Base-by-base conservation (phyloP, 2,888 invertebrate genomes). In the Clusia tigrina region DNA sequence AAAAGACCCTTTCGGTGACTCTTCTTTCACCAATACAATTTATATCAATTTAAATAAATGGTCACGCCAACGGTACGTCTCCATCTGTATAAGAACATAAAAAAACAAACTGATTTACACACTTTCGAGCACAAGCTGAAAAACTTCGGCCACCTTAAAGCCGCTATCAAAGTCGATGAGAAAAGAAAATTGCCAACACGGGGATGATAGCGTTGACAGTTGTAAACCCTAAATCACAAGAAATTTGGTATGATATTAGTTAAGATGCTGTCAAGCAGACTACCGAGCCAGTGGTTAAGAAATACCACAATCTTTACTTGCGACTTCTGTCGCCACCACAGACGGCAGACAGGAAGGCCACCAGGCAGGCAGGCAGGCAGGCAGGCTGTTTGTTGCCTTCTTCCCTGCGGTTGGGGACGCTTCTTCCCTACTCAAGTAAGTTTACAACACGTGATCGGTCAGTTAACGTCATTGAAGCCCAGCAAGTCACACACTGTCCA, bases 11-110 rank as follows among this genome's bases (percentile, higher is more conserved):
- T n/a, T n/a, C n/a, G n/a, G n/a, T n/a, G n/a, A n/a, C n/a, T n/a
- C n/a, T n/a, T n/a, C n/a, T n/a, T 22, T 48, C 3, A n/a, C 25
- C 62, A 59, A 71, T 72, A 73, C 75, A 77, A 78, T 78, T 78
- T 78, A 78, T 78, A 78, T 78, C 77, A 78, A 78, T 78, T 78
- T 78, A 78, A 78, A 77, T 77, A 78, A n/a, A 77, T 67, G 79
- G 74, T 72, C 78, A 72, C 72, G 72, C 77, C n/a, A n/a, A n/a
- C n/a, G n/a, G n/a, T n/a, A n/a, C n/a, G n/a, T n/a, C n/a, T n/a
- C n/a, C n/a, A n/a, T n/a, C n/a, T n/a, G n/a, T n/a, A n/a, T n/a
- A n/a, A n/a, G n/a, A n/a, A n/a, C n/a, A n/a, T n/a, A n/a, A n/a
- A 32, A 32, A 32, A 32, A 32, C 32, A 12, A 32, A n/a, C n/a